A percentile compares a stretch with the other conserved stretches of the same genome.
Evolutionary conservation across 2,113 vertebrate genomes (phyloP).

Genomic region (Hippopotamus amphibius): DNA sequence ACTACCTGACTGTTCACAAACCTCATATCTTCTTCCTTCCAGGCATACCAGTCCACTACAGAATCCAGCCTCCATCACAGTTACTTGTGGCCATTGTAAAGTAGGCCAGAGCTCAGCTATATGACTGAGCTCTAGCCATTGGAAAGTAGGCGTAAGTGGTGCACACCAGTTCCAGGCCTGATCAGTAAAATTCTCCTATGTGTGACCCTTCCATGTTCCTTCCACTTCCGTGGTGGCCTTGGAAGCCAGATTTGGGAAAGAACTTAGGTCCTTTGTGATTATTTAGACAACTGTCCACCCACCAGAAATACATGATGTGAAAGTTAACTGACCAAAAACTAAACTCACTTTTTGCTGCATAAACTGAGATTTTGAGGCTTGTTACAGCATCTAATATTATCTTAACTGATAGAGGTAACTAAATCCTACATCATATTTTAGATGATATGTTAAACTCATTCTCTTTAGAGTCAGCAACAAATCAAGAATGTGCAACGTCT

Average conservation of each 20-base stretch:
- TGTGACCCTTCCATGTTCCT: rapidly evolving
- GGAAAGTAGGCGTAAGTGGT: not conserved
- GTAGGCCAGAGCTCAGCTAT: too few relatives aligned
- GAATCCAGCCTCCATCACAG: not conserved
- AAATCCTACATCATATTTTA: not conserved
- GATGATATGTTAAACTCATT: not conserved
- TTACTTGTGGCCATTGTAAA: too few relatives aligned
- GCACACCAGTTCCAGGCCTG: rapidly evolving
- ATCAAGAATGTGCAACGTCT: not conserved
- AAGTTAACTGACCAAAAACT: not conserved
- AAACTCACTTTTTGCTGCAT: not conserved
- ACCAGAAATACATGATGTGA: not conserved
- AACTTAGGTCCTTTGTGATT: not conserved
- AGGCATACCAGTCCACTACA: not conserved
- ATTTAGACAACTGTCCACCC: not conserved
- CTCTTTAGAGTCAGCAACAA: not conserved
- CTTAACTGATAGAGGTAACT: not conserved
- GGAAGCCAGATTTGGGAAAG: not conserved
- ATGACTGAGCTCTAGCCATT: rapidly evolving
- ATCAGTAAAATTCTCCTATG: rapidly evolving
- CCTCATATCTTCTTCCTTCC: not conserved
- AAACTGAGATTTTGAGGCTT: not conserved
- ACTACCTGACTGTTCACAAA: not conserved
- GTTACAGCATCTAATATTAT: not conserved
- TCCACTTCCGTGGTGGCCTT: not conserved